Conservation (phyloP, 2,888 invertebrate genomes). For the Diploptera punctata region DNA sequence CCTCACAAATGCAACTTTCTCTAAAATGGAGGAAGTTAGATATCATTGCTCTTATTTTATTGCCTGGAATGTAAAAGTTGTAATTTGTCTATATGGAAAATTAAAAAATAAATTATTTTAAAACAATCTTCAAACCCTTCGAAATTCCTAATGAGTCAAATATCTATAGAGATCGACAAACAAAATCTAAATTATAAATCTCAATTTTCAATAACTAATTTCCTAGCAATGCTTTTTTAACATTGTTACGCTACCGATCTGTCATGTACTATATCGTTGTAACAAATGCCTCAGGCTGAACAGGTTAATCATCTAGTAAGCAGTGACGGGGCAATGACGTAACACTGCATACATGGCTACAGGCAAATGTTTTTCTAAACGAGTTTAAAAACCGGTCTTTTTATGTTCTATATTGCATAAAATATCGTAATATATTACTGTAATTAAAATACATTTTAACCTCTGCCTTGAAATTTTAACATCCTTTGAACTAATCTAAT, state of each 20-base stretch:
- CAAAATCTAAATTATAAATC: too few species aligned
- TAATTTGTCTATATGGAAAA: background rate
- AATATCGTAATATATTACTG: background rate
- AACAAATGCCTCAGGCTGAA: background rate
- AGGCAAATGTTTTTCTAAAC: background rate
- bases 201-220: background rate
- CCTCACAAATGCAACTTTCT: background rate
- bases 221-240: background rate
- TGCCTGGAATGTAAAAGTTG: conserved; percentile 9
- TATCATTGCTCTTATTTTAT: background rate
- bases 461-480: background rate
- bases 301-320: background rate
- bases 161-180: too few species aligned
- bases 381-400: background rate
- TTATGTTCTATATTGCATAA: too few species aligned
- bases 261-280: background rate
- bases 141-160: too few species aligned
- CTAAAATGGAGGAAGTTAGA: conserved; percentile 13
- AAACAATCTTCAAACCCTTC: too few species aligned
- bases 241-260: background rate
- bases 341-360: background rate
- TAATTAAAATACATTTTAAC: background rate
- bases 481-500: too few species aligned
- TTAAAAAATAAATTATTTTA: background rate
- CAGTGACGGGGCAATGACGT: background rate